phyloP scores from a whole-genome alignment of 2,797 vertebrate genomes.

The Enteromius paludinosus region DNA sequence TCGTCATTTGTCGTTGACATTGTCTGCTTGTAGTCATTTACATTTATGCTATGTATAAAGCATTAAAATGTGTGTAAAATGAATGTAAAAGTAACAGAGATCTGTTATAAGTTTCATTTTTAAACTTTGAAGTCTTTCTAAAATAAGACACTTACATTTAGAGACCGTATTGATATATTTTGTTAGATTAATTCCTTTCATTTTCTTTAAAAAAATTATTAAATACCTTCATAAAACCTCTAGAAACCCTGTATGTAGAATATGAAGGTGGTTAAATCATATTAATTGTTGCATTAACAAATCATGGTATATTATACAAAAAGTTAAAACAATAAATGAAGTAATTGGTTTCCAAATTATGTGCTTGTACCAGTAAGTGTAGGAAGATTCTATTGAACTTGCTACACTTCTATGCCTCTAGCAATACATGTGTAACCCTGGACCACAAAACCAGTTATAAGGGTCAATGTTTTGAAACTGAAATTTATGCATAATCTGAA shows the following conservation, averaged over 20 bases:
- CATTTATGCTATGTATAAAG: not conserved
- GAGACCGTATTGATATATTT: no score
- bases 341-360: not conserved
- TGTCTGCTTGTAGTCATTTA: not conserved
- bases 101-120: not conserved
- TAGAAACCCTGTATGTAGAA: not conserved
- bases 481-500: no score
- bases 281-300: not conserved
- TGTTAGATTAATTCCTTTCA: no score
- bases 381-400: not conserved
- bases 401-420: not conserved
- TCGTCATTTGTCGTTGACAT: not conserved
- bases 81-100: not conserved
- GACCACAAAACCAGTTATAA: no score
- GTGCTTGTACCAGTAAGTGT: not conserved
- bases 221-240: not conserved
- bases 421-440: no score
- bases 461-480: no score
- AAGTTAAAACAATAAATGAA: not conserved
- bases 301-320: not conserved
- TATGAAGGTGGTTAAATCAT: not conserved
- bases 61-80: not conserved
- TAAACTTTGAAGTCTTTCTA: not conserved
- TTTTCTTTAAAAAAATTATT: not conserved
- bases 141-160: not conserved